A percentile compares a stretch with the other conserved stretches of the same genome.
phyloP scores from a whole-genome alignment of 2,797 vertebrate species.

The Eutrigla gurnardus region DNA sequence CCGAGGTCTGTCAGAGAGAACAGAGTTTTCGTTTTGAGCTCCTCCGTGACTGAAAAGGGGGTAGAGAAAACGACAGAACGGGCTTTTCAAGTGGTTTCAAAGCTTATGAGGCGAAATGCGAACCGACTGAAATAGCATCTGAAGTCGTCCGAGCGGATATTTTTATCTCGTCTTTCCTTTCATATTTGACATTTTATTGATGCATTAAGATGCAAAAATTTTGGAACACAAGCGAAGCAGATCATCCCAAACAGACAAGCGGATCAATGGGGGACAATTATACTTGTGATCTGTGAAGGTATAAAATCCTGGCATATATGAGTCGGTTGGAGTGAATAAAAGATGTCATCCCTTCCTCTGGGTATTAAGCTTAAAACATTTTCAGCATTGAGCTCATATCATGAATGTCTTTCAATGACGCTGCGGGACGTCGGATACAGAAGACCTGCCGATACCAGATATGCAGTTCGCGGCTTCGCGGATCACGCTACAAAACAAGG shows the following conservation, averaged over 20 bases:
- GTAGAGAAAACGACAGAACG: constrained; percentile 40
- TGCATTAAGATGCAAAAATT: constrained; percentile 49
- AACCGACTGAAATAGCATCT: constrained; percentile 68
- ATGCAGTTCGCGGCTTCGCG: not conserved
- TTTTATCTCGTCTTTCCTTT: constrained; percentile 64
- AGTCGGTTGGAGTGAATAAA: constrained; percentile 34
- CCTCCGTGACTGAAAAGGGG: constrained; percentile 42
- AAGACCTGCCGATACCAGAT: constrained; percentile 1
- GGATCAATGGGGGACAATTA: constrained; percentile 18
- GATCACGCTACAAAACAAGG: constrained; percentile 21
- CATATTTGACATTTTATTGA: constrained; percentile 72
- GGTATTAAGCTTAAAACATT: constrained; percentile 1
- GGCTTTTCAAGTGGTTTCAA: constrained; percentile 65
- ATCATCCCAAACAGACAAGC: constrained; percentile 38
- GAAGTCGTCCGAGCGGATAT: constrained; percentile 55
- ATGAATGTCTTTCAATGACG: constrained; percentile 13
- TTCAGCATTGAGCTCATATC: constrained; percentile 13
- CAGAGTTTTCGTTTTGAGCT: constrained; percentile 38
- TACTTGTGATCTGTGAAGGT: constrained; percentile 32
- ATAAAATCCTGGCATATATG: constrained; percentile 12
- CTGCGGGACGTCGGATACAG: constrained; percentile 3
- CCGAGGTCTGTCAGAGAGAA: constrained; percentile 13
- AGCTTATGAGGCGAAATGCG: constrained; percentile 48
- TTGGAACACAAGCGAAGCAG: constrained; percentile 36
- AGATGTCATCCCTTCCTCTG: constrained; percentile 6